phyloP scores from a whole-genome alignment of 2,797 vertebrate species.

The Ceryle rudis region DNA sequence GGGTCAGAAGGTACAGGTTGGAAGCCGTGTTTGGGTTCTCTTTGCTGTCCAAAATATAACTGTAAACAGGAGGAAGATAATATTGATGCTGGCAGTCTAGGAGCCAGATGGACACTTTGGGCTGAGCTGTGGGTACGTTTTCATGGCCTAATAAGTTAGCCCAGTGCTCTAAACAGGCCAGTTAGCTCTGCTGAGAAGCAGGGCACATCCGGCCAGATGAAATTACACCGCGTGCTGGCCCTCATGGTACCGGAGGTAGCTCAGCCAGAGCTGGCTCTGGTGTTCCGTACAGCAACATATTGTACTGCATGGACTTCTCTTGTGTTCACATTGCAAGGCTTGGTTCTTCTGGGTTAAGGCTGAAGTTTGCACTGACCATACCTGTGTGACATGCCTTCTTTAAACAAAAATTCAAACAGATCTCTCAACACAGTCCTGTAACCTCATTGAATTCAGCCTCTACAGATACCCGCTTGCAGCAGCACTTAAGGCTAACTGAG shows the following conservation, averaged over 20 bases:
- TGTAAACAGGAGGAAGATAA: background rate
- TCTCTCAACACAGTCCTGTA: background rate
- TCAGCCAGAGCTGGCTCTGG: background rate
- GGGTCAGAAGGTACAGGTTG: background rate
- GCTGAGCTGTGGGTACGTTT: background rate
- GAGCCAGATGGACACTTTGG: accelerated
- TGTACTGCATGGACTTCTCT: background rate
- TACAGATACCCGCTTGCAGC: background rate
- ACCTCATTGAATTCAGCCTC: background rate
- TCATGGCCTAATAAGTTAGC: background rate
- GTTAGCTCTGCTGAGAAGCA: background rate
- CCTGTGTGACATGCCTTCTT: background rate
- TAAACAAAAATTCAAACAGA: background rate
- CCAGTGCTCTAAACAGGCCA: background rate
- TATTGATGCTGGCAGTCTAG: background rate
- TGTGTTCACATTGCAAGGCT: background rate
- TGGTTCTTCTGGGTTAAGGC: background rate
- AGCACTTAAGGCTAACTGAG: background rate
- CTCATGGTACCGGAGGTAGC: background rate
- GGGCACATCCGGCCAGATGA: background rate
- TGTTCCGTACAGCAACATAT: background rate
- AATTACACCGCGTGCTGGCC: background rate
- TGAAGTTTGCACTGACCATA: background rate
- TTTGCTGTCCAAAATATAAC: background rate
- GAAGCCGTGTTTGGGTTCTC: background rate